Conservation (phyloP, 1,140 invertebrate species). For the Ylistrum balloti region DNA sequence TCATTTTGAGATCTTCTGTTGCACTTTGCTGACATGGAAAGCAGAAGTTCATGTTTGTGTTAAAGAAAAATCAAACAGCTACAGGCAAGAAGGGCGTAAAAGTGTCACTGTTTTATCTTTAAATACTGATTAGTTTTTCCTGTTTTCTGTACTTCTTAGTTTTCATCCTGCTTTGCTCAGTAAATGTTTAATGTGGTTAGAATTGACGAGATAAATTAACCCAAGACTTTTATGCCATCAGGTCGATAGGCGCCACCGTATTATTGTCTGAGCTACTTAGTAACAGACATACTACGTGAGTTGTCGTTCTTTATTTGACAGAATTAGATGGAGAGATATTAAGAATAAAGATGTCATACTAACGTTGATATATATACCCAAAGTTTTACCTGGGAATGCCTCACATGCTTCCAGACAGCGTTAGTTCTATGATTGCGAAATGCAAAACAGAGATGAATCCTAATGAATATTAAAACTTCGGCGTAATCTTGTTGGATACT, state of each 20-base stretch:
- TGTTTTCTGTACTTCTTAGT: not conserved
- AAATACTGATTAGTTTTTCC: not conserved
- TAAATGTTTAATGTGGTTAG: conserved; percentile 11
- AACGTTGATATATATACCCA: not conserved
- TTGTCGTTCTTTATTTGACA: not conserved
- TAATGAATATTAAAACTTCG: no score
- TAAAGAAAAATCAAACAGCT: not conserved
- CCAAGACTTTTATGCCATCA: conserved; percentile 5
- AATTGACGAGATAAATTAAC: conserved; percentile 21
- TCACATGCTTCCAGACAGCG: no score
- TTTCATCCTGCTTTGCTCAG: conserved; percentile 17
- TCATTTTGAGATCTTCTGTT: not conserved
- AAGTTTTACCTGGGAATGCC: not conserved
- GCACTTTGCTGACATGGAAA: not conserved
- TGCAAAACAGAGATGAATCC: no score
- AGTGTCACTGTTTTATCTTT: conserved; percentile 34
- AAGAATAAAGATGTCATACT: not conserved
- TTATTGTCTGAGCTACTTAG: not conserved
- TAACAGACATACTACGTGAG: not conserved
- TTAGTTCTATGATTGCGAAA: no score
- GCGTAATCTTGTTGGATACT: no score
- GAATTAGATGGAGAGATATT: not conserved
- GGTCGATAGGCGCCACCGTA: conserved; percentile 14
- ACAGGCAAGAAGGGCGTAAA: not conserved
- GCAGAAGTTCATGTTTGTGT: conserved; percentile 15